These are phyloP conservation scores for Alviniconcha marisindica DNA, from an alignment of 1,140 invertebrate species.

Conservation along the genomic window DNA sequence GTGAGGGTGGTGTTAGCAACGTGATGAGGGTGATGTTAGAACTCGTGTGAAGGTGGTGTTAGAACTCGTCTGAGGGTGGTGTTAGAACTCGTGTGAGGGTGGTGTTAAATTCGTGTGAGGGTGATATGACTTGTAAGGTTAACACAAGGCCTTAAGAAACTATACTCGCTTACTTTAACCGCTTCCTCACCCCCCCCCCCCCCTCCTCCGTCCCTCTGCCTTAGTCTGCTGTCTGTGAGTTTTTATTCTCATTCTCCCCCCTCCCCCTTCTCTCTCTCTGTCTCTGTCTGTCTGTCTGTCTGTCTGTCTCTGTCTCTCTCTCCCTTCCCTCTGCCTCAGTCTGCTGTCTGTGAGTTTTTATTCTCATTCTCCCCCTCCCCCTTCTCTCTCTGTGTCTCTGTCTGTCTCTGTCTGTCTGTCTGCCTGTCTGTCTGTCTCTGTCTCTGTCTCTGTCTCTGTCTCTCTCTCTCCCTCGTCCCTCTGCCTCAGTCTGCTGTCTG, in stretches of 20 bases:
- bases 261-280: slow-evolving; percentile 9
- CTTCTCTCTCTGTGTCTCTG: background rate
- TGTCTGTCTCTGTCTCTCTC: background rate
- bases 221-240: no score
- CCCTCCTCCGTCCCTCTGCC: background rate
- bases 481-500: background rate
- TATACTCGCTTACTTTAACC: no score
- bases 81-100: no score
- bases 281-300: background rate
- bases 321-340: background rate
- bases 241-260: background rate
- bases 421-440: background rate
- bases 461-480: slow-evolving; percentile 2
- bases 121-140: no score
- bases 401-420: background rate
- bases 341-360: no score
- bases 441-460: background rate
- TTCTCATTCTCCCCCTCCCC: background rate
- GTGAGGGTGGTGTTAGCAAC: no score
- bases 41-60: no score
- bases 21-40: no score
- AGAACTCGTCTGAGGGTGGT: no score
- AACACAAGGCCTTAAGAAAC: no score
- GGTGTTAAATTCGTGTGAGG: no score
- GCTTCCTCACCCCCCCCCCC: no score